These are phyloP conservation scores for Coreoperca whiteheadi DNA, from an alignment of 2,113 vertebrate genomes.

Conservation along the genomic window DNA sequence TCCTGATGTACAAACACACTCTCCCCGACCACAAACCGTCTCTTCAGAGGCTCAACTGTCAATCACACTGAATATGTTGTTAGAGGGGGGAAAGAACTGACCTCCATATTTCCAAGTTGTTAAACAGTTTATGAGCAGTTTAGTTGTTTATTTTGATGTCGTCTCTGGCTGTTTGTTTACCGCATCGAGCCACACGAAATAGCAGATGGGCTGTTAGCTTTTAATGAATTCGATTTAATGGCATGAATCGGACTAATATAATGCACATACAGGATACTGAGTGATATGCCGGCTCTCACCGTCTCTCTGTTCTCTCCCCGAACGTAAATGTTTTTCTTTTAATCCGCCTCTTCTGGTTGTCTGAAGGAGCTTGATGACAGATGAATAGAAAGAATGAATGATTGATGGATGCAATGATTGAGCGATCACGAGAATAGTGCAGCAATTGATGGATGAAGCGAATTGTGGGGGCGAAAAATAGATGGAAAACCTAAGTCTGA, in stretches of 20 bases:
- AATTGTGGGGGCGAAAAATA: conserved; percentile 37
- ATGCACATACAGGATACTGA: conserved; percentile 10
- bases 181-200: not conserved
- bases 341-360: conserved; percentile 4
- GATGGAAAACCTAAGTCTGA: conserved; percentile 54
- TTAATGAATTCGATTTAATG: conserved; percentile 42
- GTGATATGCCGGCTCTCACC: not conserved
- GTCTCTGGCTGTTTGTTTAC: conserved; percentile 25
- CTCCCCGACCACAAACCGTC: conserved; percentile 41
- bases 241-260: conserved; percentile 10
- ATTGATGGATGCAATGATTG: conserved; percentile 69
- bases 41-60: conserved; percentile 52
- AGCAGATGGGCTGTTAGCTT: conserved; percentile 47
- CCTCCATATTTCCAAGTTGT: conserved; percentile 35
- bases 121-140: conserved; percentile 39
- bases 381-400: conserved; percentile 44
- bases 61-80: conserved; percentile 51
- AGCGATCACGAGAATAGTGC: conserved; percentile 54
- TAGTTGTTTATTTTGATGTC: conserved; percentile 37
- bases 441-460: conserved; percentile 59
- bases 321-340: conserved; percentile 26
- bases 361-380: conserved; percentile 38
- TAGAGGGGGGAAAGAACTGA: conserved; percentile 24
- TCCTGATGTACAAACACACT: conserved; percentile 57
- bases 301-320: conserved; percentile 6